These are phyloP conservation scores for Perccottus glenii DNA, from an alignment of 2,113 vertebrate species.

Conservation along the genomic window DNA sequence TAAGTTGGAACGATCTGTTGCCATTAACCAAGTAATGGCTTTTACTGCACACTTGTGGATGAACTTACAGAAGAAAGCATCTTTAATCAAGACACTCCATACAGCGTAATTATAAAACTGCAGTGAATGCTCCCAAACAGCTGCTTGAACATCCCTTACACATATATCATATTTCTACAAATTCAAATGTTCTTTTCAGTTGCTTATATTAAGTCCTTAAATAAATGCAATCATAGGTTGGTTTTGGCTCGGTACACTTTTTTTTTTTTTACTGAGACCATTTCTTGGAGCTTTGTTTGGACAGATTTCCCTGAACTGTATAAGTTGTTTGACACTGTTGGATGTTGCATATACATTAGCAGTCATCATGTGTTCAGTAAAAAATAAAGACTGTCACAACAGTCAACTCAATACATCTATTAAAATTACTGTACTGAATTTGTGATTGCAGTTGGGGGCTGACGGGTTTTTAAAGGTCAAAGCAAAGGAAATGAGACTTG, in stretches of 20 bases:
- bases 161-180: too few species aligned
- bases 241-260: too few species aligned
- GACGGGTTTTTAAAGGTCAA: constrained; percentile 47
- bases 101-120: neutral
- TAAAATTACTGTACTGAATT: constrained; percentile 17
- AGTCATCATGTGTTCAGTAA: neutral
- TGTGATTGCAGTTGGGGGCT: constrained; percentile 15
- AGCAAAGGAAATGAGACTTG: neutral
- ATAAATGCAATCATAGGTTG: too few species aligned
- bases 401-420: constrained; percentile 4
- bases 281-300: too few species aligned
- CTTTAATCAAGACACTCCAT: constrained; percentile 3
- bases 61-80: neutral
- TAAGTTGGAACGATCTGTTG: constrained; percentile 36
- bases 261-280: too few species aligned
- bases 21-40: constrained; percentile 43
- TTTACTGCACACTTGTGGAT: neutral
- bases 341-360: neutral
- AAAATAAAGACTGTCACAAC: constrained; percentile 1
- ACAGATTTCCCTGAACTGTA: too few species aligned
- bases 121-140: neutral
- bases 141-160: too few species aligned
- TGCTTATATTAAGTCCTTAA: too few species aligned
- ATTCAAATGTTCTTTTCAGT: neutral
- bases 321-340: too few species aligned